phyloP scores from a whole-genome alignment of 2,888 invertebrate genomes.

The Tetanocera ferruginea region DNA sequence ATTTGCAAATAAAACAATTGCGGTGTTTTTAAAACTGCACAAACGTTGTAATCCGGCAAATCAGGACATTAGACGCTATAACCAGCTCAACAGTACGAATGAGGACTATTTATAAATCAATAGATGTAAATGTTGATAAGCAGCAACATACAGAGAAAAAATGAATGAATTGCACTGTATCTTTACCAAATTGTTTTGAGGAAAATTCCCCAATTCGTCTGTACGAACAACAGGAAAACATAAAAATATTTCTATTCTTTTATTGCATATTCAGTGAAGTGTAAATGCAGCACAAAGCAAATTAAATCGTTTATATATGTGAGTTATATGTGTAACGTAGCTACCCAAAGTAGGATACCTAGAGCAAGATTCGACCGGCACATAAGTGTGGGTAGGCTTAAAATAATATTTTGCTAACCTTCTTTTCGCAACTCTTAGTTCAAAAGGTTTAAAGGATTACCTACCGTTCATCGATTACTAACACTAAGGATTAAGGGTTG shows the following conservation, averaged over 20 bases:
- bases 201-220: not conserved
- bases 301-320: not conserved
- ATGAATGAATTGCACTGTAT: slow-evolving; percentile 26
- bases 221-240: not conserved
- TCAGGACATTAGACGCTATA: slow-evolving; percentile 51
- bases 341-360: not conserved
- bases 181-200: not conserved
- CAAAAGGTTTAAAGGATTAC: slow-evolving; percentile 68
- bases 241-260: slow-evolving; percentile 8
- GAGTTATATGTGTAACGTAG: slow-evolving; percentile 12
- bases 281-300: slow-evolving; percentile 59
- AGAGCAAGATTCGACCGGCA: not conserved
- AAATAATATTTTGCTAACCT: slow-evolving; percentile 65
- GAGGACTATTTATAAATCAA: slow-evolving; percentile 5
- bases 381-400: slow-evolving; percentile 25
- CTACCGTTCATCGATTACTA: slow-evolving; percentile 67
- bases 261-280: slow-evolving; percentile 63
- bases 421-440: slow-evolving; percentile 62
- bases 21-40: slow-evolving; percentile 59
- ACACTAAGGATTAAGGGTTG: slow-evolving; percentile 69
- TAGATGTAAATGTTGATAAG: not conserved
- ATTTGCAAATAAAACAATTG: slow-evolving; percentile 69
- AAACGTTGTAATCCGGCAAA: slow-evolving; percentile 64
- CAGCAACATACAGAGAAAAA: not conserved
- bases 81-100: not conserved